Evolutionary conservation across 2,797 vertebrate species (phyloP).

Genomic region (Hozukius guyotensis): DNA sequence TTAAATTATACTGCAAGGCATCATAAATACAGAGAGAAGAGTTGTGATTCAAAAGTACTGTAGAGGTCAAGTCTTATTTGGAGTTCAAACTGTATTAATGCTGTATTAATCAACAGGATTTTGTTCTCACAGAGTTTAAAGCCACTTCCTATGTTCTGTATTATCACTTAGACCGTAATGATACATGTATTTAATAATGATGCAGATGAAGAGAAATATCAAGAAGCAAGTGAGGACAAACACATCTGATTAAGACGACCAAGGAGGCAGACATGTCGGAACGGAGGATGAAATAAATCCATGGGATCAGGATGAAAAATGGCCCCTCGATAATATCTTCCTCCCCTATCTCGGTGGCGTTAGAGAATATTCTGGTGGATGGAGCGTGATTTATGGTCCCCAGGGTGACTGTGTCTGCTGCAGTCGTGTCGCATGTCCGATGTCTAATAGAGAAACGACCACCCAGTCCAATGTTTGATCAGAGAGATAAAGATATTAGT

Average conservation of each 20-base stretch:
- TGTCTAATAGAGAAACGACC: constrained; percentile 45
- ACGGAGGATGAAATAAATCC: constrained; percentile 37
- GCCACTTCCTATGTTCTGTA: background rate
- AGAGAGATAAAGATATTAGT: background rate
- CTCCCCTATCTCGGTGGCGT: constrained; percentile 9
- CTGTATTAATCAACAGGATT: background rate
- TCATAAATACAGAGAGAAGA: background rate
- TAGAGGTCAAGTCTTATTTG: background rate
- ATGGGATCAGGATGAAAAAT: constrained; percentile 58
- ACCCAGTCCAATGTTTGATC: constrained; percentile 19
- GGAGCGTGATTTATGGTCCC: constrained; percentile 62
- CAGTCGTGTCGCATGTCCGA: constrained; percentile 20
- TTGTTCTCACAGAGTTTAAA: background rate
- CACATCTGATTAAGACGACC: constrained; percentile 9
- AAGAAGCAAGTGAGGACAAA: background rate
- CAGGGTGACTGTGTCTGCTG: constrained; percentile 35
- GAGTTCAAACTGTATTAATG: background rate
- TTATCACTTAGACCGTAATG: background rate
- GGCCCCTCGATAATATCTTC: constrained; percentile 26
- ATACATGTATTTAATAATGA: background rate
- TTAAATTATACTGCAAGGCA: background rate
- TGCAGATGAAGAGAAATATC: background rate
- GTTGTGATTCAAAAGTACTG: background rate
- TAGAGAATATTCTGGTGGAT: constrained; percentile 37
- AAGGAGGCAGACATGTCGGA: background rate